These are phyloP conservation scores for Tiaroga cobitis DNA, from an alignment of 2,797 vertebrate genomes.

Conservation along the genomic window DNA sequence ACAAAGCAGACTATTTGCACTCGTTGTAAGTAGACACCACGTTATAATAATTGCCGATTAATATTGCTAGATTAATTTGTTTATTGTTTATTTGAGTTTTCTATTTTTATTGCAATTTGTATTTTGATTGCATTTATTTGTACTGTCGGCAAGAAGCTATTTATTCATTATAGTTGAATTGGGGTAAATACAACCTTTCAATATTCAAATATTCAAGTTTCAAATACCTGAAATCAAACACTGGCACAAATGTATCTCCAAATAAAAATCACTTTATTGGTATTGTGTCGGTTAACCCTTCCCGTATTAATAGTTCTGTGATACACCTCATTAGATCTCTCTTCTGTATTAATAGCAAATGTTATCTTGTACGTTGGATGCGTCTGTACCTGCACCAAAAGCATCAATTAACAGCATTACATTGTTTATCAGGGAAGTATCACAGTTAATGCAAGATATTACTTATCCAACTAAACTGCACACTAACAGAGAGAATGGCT, in stretches of 20 bases:
- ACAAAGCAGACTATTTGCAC: neutral
- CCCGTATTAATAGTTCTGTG: neutral
- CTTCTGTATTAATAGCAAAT: neutral
- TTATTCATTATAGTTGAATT: neutral
- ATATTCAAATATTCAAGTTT: neutral
- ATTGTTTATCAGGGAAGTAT: neutral
- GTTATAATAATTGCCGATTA: neutral
- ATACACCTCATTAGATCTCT: neutral
- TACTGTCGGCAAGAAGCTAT: no score
- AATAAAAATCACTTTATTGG: conserved; percentile 14
- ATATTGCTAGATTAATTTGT: neutral
- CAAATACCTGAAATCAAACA: neutral
- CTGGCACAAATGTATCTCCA: neutral
- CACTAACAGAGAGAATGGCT: neutral
- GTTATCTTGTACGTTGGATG: neutral
- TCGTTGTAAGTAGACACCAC: no score
- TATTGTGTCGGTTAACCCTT: neutral
- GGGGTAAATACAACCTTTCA: neutral
- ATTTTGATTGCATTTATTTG: neutral
- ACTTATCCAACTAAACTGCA: neutral
- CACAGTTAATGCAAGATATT: conserved; percentile 1
- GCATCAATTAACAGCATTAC: neutral
- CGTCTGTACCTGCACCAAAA: neutral
- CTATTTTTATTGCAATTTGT: no score
- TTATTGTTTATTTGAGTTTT: neutral